Percentiles rank a stretch among this genome's conserved stretches.
These are phyloP conservation scores for Thaumetopoea pityocampa DNA, from an alignment of 1,140 invertebrate species.

Conservation along the genomic window DNA sequence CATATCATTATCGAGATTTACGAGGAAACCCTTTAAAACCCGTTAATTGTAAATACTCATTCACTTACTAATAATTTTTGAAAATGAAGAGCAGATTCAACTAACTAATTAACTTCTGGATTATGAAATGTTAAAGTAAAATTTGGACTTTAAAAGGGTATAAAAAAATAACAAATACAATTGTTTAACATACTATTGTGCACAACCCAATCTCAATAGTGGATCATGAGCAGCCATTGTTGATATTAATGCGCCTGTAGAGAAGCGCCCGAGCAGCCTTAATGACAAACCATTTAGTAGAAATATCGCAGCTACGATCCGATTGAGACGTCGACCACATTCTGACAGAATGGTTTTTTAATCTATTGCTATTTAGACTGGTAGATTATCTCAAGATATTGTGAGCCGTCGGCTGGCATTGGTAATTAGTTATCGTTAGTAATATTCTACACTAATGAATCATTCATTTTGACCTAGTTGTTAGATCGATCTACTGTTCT, in stretches of 20 bases:
- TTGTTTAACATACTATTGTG: conserved; percentile 17
- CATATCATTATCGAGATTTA: conserved; percentile 69
- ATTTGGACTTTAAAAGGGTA: neutral
- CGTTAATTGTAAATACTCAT: conserved; percentile 56
- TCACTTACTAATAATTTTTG: conserved; percentile 42
- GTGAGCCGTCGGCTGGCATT: conserved; percentile 1
- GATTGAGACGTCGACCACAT: conserved; percentile 41
- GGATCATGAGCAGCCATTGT: conserved; percentile 21
- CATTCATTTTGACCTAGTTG: conserved; percentile 6
- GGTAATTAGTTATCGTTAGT: conserved; percentile 14
- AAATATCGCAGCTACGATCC: conserved; percentile 30
- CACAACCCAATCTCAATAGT: conserved; percentile 24
- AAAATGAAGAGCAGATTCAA: conserved; percentile 17
- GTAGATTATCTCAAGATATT: conserved; percentile 15
- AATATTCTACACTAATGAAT: conserved; percentile 13
- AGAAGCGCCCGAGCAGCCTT: conserved; percentile 20
- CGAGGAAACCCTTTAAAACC: conserved; percentile 61
- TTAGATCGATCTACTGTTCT: too few species aligned
- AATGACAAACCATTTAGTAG: conserved; percentile 48
- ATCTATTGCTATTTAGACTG: conserved; percentile 33
- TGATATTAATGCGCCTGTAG: conserved; percentile 15
- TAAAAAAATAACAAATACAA: conserved; percentile 3
- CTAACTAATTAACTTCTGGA: conserved; percentile 9
- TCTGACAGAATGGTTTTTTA: conserved; percentile 41
- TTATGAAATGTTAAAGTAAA: conserved; percentile 26